Conservation (phyloP, 2,888 invertebrate genomes). For the Eupithecia inturbata region DNA sequence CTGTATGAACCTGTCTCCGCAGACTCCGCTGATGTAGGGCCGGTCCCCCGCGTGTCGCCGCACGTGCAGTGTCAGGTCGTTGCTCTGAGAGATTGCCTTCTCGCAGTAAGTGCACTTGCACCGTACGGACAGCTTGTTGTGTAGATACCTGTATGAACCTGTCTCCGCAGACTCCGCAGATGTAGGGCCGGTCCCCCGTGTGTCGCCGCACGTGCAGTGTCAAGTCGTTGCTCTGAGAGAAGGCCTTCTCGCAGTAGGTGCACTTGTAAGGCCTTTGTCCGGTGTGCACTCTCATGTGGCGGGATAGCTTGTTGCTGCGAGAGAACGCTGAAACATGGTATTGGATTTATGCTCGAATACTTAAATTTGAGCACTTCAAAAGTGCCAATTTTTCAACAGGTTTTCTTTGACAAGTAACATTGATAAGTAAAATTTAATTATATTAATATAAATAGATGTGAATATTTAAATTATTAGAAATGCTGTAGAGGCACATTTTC, state of each 20-base stretch:
- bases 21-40: constrained; percentile 86
- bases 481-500: no score
- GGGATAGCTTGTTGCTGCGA: constrained; percentile 85
- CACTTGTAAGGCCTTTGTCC: neutral
- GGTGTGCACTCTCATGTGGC: constrained; percentile 73
- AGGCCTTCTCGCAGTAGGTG: constrained; percentile 81
- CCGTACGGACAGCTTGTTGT: neutral
- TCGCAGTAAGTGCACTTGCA: constrained; percentile 63
- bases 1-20: constrained; percentile 87
- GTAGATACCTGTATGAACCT: constrained; percentile 84
- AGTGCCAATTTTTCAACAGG: no score
- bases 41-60: constrained; percentile 88
- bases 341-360: neutral
- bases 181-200: constrained; percentile 87
- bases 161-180: constrained; percentile 86
- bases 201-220: constrained; percentile 88
- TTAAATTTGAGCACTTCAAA: neutral
- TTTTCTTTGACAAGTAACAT: no score
- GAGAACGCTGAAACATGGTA: constrained; percentile 75
- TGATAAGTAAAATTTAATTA: no score
- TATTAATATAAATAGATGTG: no score
- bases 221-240: constrained; percentile 89
- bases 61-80: constrained; percentile 88
- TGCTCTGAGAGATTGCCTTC: constrained; percentile 87
- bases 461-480: no score